Evolutionary conservation across 2,113 vertebrate species (phyloP).

Genomic region (Coreoperca whiteheadi): DNA sequence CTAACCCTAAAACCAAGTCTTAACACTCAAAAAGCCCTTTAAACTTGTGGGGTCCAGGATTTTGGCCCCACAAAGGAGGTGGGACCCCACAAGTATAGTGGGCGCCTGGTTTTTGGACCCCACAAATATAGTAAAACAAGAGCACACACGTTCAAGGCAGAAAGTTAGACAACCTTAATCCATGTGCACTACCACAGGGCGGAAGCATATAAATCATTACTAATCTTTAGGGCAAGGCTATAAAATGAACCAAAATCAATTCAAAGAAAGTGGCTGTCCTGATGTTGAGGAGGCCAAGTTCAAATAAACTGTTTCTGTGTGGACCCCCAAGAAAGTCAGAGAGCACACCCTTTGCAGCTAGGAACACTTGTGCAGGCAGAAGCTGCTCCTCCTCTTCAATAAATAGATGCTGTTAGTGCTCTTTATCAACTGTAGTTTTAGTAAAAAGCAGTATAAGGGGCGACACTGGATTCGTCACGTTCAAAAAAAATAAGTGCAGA

Average conservation of each 20-base stretch:
- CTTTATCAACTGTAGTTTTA: background rate
- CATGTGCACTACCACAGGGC: conserved; percentile 90
- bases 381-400: conserved; percentile 84
- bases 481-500: background rate
- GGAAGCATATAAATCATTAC: conserved; percentile 94
- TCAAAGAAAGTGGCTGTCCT: conserved; percentile 93
- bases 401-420: conserved; percentile 53
- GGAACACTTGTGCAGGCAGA: conserved; percentile 85
- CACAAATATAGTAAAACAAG: too few relatives aligned
- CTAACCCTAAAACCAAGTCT: too few relatives aligned
- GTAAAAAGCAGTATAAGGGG: background rate
- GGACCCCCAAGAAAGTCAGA: conserved; percentile 62
- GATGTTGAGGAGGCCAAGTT: conserved; percentile 90
- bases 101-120: too few relatives aligned
- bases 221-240: conserved; percentile 92
- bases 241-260: conserved; percentile 92
- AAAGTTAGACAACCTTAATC: conserved; percentile 91
- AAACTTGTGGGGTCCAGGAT: too few relatives aligned
- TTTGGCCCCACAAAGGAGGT: too few relatives aligned
- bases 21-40: too few relatives aligned
- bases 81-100: too few relatives aligned
- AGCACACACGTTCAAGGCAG: conserved; percentile 82
- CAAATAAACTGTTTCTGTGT: conserved; percentile 85
- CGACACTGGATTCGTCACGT: background rate
- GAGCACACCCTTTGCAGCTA: conserved; percentile 85